Base-by-base conservation (phyloP, 1,140 invertebrate species). In the Bombyx mandarina region DNA sequence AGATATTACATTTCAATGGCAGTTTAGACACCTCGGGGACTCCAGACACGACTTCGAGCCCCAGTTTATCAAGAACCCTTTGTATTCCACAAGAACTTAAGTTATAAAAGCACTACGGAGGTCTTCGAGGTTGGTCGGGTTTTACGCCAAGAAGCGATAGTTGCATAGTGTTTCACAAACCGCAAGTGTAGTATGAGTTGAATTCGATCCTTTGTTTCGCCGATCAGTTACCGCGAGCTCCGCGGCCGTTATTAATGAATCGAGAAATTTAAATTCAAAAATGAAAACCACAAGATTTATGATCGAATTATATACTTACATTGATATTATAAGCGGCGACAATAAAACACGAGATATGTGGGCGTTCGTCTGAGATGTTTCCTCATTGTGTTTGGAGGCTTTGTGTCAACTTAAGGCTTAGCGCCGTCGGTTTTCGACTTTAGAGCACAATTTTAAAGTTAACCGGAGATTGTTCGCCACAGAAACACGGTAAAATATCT, bases 131-230 rank as follows among this genome's bases (percentile, higher is more conserved):
- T 60, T 69, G 74, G 59, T 54, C 43, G 35, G 43, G 52, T 56
- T 60, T 66, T 65, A 58, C 54, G 58, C 62, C 60, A 63, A 63
- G 62, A 35, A 62, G 61, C 63, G 59, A 67, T 71, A 73, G 67
- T 74, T 78, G 73, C 69, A 79, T 68, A 73, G 60, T 67, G 68
- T 74, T 77, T 71, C 74, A 63, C 68, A 79, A 76, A 75, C 75
- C 67, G 61, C 75, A 68, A 71, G 62, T 66, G 67, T 69, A 35
- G 26, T 35, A 52, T 71, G 69, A 69, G 65, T 69, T 71, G 69
- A 81, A 79, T 64, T 71, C 75, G 72, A 75, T 79, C 67, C 69
- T 77, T 77, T 75, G 76, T 77, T 69, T 75, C 56, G 26, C 26
- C 26, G 26, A 35, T 35, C 26, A 35, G 26, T 35, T 35, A 5